These are phyloP conservation scores for Accipiter virgatus DNA, from an alignment of 2,113 vertebrate genomes.

Conservation along the genomic window DNA sequence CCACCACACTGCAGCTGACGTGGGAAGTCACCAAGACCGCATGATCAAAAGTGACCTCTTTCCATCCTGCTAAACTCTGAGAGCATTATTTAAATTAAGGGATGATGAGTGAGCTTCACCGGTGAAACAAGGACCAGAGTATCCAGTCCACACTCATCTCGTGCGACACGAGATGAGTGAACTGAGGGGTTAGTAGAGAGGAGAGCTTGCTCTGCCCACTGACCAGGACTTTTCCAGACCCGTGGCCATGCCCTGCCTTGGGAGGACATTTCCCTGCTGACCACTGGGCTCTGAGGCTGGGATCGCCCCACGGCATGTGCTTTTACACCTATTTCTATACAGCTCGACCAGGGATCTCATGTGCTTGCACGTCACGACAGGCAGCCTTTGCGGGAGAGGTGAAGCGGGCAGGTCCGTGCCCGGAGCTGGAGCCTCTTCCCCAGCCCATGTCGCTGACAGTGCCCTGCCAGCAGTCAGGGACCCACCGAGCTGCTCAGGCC, in stretches of 20 bases:
- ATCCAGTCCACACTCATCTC: not conserved
- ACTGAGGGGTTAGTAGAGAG: not conserved
- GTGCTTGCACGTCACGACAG: not conserved
- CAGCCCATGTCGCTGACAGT: not conserved
- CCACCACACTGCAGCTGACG: not conserved
- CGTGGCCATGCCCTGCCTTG: accelerated
- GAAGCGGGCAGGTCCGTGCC: not conserved
- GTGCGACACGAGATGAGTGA: not conserved
- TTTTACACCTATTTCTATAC: not conserved
- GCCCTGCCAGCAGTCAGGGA: not conserved
- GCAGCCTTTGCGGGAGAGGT: not conserved
- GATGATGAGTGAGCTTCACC: not conserved
- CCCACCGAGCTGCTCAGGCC: not conserved
- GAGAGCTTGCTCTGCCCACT: not conserved
- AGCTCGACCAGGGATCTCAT: not conserved
- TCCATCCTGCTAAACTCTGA: not conserved
- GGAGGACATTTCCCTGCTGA: not conserved
- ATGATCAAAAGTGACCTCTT: not conserved
- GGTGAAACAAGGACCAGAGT: not conserved
- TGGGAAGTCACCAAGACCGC: not conserved
- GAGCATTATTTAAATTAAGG: not conserved
- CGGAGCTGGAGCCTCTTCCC: not conserved
- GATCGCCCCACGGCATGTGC: accelerated
- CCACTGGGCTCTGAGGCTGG: not conserved
- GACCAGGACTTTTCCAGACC: not conserved